phyloP scores from a whole-genome alignment of 2,888 invertebrate genomes.

The Eupithecia subumbrata region DNA sequence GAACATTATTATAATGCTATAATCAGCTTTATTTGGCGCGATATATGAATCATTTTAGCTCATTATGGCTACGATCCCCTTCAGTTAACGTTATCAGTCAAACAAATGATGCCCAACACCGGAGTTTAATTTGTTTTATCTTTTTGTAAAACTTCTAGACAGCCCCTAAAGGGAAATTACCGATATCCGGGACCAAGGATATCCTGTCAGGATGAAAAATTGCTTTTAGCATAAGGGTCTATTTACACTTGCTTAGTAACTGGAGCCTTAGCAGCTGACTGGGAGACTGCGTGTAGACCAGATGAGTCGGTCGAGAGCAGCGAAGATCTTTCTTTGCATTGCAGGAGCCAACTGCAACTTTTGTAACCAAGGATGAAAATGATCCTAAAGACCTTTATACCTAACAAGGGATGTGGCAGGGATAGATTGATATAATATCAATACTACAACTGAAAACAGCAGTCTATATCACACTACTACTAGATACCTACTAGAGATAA shows the following conservation, averaged over 20 bases:
- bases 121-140: slow-evolving; percentile 41
- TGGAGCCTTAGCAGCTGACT: not conserved
- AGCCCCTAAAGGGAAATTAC: slow-evolving; percentile 40
- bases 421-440: no score
- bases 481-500: no score
- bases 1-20: not conserved
- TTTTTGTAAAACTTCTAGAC: slow-evolving; percentile 33
- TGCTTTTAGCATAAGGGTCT: slow-evolving; percentile 16
- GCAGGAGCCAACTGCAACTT: not conserved
- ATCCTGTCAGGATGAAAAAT: slow-evolving; percentile 38
- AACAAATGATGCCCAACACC: slow-evolving; percentile 30
- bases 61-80: not conserved
- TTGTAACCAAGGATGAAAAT: not conserved
- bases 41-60: not conserved
- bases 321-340: not conserved
- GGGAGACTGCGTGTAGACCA: not conserved
- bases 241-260: slow-evolving; percentile 22
- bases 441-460: no score
- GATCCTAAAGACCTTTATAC: no score
- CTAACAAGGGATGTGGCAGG: no score
- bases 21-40: not conserved
- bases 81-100: slow-evolving; percentile 25
- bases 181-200: slow-evolving; percentile 37
- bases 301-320: not conserved
- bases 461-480: no score